phyloP scores from a whole-genome alignment of 2,113 vertebrate species.

The Poicephalus meyeri region DNA sequence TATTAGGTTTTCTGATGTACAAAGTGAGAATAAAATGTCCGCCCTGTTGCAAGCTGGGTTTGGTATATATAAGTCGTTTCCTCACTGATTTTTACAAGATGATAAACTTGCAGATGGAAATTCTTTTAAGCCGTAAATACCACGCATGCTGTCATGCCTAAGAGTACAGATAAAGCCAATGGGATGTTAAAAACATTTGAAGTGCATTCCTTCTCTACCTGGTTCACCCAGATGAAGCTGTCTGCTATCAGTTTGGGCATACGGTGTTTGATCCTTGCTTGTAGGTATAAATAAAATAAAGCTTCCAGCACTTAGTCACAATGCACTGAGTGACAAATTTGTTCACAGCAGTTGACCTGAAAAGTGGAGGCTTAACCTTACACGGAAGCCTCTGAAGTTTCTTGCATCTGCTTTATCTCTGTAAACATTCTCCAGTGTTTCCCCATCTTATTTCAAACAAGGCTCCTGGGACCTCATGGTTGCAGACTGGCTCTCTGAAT shows the following conservation, averaged over 20 bases:
- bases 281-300: conserved; percentile 3
- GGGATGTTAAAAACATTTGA: conserved; percentile 54
- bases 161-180: conserved; percentile 69
- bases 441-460: neutral
- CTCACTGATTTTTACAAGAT: conserved; percentile 67
- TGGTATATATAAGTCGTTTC: conserved; percentile 50
- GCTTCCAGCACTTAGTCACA: neutral
- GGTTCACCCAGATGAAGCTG: conserved; percentile 41
- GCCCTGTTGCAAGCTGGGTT: conserved; percentile 38
- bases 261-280: conserved; percentile 49
- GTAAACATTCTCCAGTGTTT: conserved; percentile 27
- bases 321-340: conserved; percentile 58
- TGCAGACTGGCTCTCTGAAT: neutral
- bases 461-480: neutral
- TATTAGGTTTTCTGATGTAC: neutral
- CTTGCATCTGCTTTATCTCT: conserved; percentile 65
- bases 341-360: conserved; percentile 50
- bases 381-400: conserved; percentile 53
- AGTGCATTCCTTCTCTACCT: conserved; percentile 67
- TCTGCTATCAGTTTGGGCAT: neutral
- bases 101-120: conserved; percentile 67
- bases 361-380: conserved; percentile 57
- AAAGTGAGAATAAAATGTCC: conserved; percentile 30
- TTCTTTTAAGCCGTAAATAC: conserved; percentile 78
- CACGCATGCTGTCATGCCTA: conserved; percentile 47